phyloP scores from a whole-genome alignment of 2,113 vertebrate genomes.

The Sylvilagus bachmani region DNA sequence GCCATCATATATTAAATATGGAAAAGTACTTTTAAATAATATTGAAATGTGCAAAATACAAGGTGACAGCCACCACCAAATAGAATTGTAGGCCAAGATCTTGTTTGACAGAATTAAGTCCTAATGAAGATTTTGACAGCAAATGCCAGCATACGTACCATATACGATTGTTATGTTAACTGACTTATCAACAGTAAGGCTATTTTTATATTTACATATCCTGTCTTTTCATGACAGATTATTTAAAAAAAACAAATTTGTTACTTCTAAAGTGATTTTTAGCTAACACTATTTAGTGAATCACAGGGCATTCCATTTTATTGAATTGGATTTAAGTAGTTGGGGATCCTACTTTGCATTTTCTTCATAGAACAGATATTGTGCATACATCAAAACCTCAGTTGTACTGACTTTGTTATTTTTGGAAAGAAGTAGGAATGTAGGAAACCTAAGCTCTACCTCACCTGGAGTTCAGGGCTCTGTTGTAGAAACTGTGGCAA shows the following conservation, averaged over 20 bases:
- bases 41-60: slow-evolving; percentile 76
- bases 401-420: neutral
- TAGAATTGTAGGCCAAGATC: slow-evolving; percentile 65
- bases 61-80: slow-evolving; percentile 77
- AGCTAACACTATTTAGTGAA: neutral
- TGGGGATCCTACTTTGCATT: neutral
- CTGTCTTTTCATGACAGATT: neutral
- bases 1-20: slow-evolving; percentile 81
- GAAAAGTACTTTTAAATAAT: slow-evolving; percentile 82
- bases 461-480: neutral
- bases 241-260: neutral
- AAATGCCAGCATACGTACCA: neutral
- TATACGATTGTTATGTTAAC: neutral
- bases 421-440: neutral
- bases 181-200: neutral
- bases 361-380: neutral
- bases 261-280: neutral
- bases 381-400: fast-evolving
- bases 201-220: neutral
- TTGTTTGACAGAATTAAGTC: slow-evolving; percentile 72
- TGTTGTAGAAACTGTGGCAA: neutral
- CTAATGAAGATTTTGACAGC: slow-evolving; percentile 75
- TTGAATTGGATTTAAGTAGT: neutral
- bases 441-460: neutral
- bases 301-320: neutral